Conservation (phyloP, 2,888 invertebrate species). For the Biston stratarius region DNA sequence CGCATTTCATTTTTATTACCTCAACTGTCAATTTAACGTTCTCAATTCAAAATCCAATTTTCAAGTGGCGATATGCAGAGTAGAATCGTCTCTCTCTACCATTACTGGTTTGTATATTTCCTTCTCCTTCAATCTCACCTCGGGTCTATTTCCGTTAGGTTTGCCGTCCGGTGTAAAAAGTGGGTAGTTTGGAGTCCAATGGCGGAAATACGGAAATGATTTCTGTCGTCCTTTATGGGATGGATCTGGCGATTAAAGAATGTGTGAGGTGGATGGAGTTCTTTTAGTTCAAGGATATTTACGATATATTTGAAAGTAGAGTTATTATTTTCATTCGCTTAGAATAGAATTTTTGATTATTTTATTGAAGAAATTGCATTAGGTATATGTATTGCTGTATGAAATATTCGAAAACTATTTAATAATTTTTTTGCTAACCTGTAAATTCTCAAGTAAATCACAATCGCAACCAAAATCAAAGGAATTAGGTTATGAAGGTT, state of each 20-base stretch:
- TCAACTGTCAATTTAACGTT: slow-evolving; percentile 39
- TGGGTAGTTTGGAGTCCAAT: slow-evolving; percentile 78
- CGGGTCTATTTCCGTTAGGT: slow-evolving; percentile 81
- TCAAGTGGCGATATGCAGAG: slow-evolving; percentile 33
- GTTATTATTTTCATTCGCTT: no score
- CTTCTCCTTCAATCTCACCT: slow-evolving; percentile 70
- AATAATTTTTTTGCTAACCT: no score
- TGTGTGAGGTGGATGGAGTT: slow-evolving; percentile 5
- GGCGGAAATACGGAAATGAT: slow-evolving; percentile 80
- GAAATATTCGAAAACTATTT: no score
- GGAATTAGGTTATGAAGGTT: no score
- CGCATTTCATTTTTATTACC: slow-evolving; percentile 41
- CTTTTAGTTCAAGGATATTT: neutral
- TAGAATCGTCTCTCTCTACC: slow-evolving; percentile 29
- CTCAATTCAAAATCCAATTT: slow-evolving; percentile 37
- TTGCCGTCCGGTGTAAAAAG: slow-evolving; percentile 78
- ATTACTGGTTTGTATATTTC: slow-evolving; percentile 28
- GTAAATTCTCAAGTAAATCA: no score
- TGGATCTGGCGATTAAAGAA: slow-evolving; percentile 41
- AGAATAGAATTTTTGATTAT: no score
- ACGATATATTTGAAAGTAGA: neutral
- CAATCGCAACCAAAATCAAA: no score
- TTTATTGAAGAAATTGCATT: no score
- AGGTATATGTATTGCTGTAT: no score
- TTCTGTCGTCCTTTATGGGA: slow-evolving; percentile 65